phyloP scores from a whole-genome alignment of 2,888 invertebrate species.

The Brenthis ino region DNA sequence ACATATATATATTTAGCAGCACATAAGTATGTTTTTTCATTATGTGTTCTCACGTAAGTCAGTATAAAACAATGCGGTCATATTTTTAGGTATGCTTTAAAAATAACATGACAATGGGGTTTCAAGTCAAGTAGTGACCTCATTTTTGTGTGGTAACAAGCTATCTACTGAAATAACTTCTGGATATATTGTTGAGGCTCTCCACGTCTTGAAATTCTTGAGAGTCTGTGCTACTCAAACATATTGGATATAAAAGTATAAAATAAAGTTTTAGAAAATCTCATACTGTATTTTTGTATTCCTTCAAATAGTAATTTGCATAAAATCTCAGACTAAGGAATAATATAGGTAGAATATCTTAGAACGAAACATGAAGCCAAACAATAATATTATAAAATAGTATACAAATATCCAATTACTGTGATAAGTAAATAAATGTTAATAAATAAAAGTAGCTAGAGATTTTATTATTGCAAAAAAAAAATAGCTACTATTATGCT shows the following conservation, averaged over 20 bases:
- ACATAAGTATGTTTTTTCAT: not conserved
- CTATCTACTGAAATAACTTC: constrained; percentile 22
- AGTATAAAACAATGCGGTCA: constrained; percentile 24
- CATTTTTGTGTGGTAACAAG: constrained; percentile 18
- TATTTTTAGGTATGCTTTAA: constrained; percentile 24
- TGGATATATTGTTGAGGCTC: constrained; percentile 15
- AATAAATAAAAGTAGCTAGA: no score
- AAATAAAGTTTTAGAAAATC: constrained; percentile 5
- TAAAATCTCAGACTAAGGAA: no score
- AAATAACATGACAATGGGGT: constrained; percentile 36
- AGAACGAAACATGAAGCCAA: no score
- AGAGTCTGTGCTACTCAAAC: constrained; percentile 3
- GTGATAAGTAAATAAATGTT: no score
- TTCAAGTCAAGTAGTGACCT: constrained; percentile 34
- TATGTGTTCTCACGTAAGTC: constrained; percentile 6
- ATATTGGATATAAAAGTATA: constrained; percentile 13
- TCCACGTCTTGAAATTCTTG: constrained; percentile 17
- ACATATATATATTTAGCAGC: not conserved
- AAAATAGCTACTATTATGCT: no score
- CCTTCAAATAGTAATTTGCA: no score
- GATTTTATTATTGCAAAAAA: no score
- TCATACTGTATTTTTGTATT: not conserved
- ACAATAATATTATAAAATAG: no score
- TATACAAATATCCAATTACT: no score
- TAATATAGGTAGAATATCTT: no score